These are phyloP conservation scores for Hyposmocoma kahamanoa DNA, from an alignment of 1,140 invertebrate genomes.

Conservation along the genomic window DNA sequence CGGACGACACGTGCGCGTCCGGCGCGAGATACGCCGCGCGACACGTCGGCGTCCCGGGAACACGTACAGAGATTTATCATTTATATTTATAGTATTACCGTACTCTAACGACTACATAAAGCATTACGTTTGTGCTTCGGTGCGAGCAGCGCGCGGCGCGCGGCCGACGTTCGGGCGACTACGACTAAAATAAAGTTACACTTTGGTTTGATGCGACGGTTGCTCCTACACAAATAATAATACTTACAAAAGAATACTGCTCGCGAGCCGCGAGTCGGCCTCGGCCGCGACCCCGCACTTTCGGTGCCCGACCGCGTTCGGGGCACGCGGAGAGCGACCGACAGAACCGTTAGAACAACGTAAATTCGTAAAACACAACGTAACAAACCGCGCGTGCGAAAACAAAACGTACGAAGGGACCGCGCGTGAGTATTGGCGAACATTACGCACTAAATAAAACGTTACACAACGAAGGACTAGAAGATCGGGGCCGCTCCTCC, in stretches of 20 bases:
- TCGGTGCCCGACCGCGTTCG: conserved; percentile 21
- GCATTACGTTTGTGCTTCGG: conserved; percentile 46
- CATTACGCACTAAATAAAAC: conserved; percentile 10
- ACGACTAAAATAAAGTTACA: conserved; percentile 15
- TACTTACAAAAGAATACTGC: conserved; percentile 19
- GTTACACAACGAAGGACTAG: conserved; percentile 40
- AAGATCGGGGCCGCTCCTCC: conserved; percentile 23
- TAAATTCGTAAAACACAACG: conserved; percentile 8
- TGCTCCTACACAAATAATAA: conserved; percentile 16
- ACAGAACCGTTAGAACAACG: conserved; percentile 6
- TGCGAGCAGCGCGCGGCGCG: background rate
- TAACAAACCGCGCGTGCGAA: too few relatives aligned
- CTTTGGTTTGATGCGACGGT: conserved; percentile 12
- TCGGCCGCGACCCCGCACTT: conserved; percentile 20
- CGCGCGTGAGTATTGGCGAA: conserved; percentile 25
- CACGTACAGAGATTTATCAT: conserved; percentile 40
- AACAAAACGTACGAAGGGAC: background rate
- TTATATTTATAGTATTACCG: conserved; percentile 34
- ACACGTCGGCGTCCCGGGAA: conserved; percentile 14
- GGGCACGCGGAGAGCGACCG: too few relatives aligned
- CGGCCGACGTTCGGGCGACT: background rate
- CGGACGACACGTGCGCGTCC: too few relatives aligned
- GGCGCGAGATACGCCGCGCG: background rate
- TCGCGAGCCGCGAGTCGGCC: background rate
- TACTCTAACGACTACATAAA: conserved; percentile 55